Base-by-base conservation (phyloP, 1,140 invertebrate species). In the Drosophila lacteicornis region DNA sequence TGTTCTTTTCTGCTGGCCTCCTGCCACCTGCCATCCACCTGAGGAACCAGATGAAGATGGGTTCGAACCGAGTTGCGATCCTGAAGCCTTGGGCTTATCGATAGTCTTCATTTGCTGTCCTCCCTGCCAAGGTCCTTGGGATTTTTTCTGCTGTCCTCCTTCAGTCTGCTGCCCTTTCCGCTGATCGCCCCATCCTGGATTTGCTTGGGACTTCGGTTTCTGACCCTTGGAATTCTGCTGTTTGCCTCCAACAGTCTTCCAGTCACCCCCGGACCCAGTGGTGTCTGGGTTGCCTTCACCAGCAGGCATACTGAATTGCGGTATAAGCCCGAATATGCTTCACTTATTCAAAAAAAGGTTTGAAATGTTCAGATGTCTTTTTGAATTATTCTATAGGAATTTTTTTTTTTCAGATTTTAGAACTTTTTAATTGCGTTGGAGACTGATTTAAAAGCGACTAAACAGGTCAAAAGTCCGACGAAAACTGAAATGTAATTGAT, bases 101-200 rank as follows among this genome's bases (percentile, higher is more conserved):
- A 33, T 2, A 25, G 7, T 9, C 19, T 55, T 56, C 25, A 36
- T n/a, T 25, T 40, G 9, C 11, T 25, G 1, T 13, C 0, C 4
- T n/a, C 15, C 19, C 15, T 11, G 36, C 8, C n/a, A 17, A 15
- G 25, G 15, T 25, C 42, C 8, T 30, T 58, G 40, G 22, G 9
- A 11, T 33, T 55, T 55, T 2, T 12, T 8, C 13, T 40, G 40
- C 0, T 53, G 17, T 1, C 43, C 60, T 36, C 43, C 60, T 36
- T 9, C 9, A 9, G 0, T 36, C 11, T 36, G 33, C 33, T 25
- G 0, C 8, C 0, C 8, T 11, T 40, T 40, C 4, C 5, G 36
- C 8, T 40, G 53, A 25, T 40, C 19, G 11, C 53, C 59, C 59
- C 45, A 58, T 19, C 53, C 62, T 50, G 38, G 46, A 17, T 22